Base-by-base conservation (phyloP, 2,797 vertebrate genomes). In the Characodon lateralis region DNA sequence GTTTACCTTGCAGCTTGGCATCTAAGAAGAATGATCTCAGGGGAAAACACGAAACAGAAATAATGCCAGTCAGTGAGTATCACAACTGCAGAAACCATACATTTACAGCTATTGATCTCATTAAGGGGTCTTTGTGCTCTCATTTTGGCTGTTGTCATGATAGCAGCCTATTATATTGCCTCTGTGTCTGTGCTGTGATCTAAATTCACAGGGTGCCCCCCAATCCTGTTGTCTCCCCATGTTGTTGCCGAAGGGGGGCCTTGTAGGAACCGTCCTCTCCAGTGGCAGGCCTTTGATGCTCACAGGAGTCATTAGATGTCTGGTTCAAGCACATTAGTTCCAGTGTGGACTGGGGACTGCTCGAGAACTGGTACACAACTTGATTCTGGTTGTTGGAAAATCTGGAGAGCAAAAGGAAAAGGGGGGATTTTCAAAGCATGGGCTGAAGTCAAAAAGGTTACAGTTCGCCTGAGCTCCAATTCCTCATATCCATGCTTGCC, bases 291-390 rank as follows among this genome's bases (percentile, higher is more conserved):
- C 89, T 95, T 95, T 95, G 94, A 95, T 94, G 90, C 78, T 78
- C 24, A 1, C 85, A 86, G 78, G 83, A 83, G 80, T 87, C 87
- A 91, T 90, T 94, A 91, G 83, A 91, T 87, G 84, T 91, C 86
- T 85, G 88, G 77, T 92, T 92, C 86, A 92, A 91, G 89, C 92
- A 78, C 90, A 95, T 95, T 94, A 92, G 92, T 94, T 95, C 92
- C 93, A 88, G 83, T 92, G 93, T 89, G 93, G 91, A 91, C 79
- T 24, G 78, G 92, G 90, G 92, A 85, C 77, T 18, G 82, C 82
- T 85, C 78, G 73, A 88, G 73, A 72, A 80, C 55, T 16, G 69
- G 73, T 76, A 72, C 71, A 73, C 74, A 69, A 78, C 77, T 79
- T 80, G 58, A 87, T 82, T 76, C 61, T 71, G 58, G 28, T 53